Base-by-base conservation (phyloP, 2,888 invertebrate genomes). In the Oxyteleia sp. region DNA sequence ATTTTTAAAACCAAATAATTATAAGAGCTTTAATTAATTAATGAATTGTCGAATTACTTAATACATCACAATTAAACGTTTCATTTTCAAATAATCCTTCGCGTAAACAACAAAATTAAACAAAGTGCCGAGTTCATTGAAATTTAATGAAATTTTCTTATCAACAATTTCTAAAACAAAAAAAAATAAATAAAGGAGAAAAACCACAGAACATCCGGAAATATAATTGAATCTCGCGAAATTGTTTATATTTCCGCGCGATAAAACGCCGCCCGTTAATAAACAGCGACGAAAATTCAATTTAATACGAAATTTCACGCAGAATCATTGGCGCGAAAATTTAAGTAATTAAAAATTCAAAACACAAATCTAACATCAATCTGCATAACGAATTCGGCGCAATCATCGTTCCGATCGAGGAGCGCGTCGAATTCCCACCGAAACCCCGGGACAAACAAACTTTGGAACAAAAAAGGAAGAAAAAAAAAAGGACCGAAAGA, bases 391-490 rank as follows among this genome's bases (percentile, higher is more conserved):
- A 71, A 49, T 49, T 38, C 26, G 66, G n/a, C 69, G 55, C 41
- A 72, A 61, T 72, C 63, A 63, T 63, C 63, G 51, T 41, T 43
- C 8, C 63, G 57, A 69, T 69, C 74, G 63, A 18, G 23, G n/a
- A 15, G 26, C 38, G 57, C 69, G 57, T n/a, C 43, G 15, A 64
- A 55, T 75, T 72, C 41, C 47, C 20, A 26, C 10, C 49, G 61
- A 38, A 51, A 41, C 23, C 23, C 23, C 23, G 23, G 23, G 23
- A 20, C 18, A 26, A 53, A 41, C n/a, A 61, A 61, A 61, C 32
- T 15, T 59, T 59, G 26, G 29, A 10, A 41, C n/a, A n/a, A n/a
- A n/a, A n/a, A n/a, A n/a, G n/a, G n/a, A n/a, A n/a, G n/a, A n/a
- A n/a, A n/a, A n/a, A n/a, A n/a, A n/a, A n/a, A 29, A n/a, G n/a